A percentile compares a stretch with the other conserved stretches of the same genome.
phyloP scores from a whole-genome alignment of 2,888 invertebrate species.

The Conistra vaccinii region DNA sequence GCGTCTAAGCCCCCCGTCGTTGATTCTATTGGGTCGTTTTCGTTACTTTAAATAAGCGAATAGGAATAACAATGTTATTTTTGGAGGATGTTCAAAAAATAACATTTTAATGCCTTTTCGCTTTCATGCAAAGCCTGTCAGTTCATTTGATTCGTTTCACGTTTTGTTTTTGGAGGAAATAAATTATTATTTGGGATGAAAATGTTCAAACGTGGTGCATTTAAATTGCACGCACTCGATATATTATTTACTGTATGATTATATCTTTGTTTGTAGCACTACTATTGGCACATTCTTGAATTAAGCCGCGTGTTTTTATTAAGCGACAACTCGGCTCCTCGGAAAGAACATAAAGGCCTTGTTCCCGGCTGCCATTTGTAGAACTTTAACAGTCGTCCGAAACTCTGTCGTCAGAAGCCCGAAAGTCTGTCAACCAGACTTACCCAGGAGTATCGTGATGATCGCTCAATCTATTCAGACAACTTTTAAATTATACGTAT shows the following conservation, averaged over 20 bases:
- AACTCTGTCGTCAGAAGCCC: background rate
- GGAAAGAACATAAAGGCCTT: too few species aligned
- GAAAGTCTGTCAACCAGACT: background rate
- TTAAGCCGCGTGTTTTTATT: background rate
- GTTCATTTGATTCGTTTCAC: constrained; percentile 16
- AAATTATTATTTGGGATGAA: background rate
- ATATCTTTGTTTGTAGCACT: too few species aligned
- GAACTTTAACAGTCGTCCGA: background rate
- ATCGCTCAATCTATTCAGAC: background rate
- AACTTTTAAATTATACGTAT: background rate
- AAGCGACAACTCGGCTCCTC: too few species aligned
- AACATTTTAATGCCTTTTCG: constrained; percentile 11
- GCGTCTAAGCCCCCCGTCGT: background rate
- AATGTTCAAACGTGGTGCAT: background rate
- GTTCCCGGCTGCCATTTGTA: background rate
- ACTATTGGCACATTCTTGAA: background rate
- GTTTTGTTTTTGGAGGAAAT: constrained; percentile 29
- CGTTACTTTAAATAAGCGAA: background rate
- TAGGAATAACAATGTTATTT: too few species aligned
- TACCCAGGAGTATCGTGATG: background rate
- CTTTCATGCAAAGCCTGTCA: constrained; percentile 1
- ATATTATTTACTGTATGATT: too few species aligned
- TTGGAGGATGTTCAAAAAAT: too few species aligned
- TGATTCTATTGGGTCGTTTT: constrained; percentile 27
- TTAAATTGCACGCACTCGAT: too few species aligned